phyloP scores from a whole-genome alignment of 2,797 vertebrate species.

The Enoplosus armatus region DNA sequence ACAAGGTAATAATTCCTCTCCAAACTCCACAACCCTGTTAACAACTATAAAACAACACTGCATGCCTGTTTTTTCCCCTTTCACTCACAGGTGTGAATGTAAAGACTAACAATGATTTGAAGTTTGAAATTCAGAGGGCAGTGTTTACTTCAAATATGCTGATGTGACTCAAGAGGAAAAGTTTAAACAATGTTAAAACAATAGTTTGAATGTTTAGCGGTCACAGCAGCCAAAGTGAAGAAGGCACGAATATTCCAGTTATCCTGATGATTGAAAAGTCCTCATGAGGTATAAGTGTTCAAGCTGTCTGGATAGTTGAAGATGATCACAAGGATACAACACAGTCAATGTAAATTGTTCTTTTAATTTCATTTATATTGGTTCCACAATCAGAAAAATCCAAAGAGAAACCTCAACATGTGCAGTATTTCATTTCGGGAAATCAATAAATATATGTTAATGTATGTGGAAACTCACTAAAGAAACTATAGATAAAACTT shows the following conservation, averaged over 20 bases:
- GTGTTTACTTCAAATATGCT: neutral
- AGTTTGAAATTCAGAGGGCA: neutral
- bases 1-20: constrained; percentile 65
- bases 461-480: neutral
- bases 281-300: neutral
- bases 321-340: neutral
- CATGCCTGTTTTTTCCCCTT: neutral
- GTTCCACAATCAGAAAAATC: neutral
- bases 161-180: neutral
- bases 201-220: neutral
- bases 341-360: neutral
- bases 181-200: neutral
- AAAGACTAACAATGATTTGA: neutral
- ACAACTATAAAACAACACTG: neutral
- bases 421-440: too few relatives aligned
- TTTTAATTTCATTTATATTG: constrained; percentile 14
- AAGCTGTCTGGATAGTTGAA: neutral
- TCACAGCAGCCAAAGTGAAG: neutral
- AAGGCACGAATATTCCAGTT: neutral
- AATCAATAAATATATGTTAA: too few relatives aligned
- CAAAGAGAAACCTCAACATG: neutral
- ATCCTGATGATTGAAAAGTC: neutral
- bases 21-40: neutral
- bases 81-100: neutral
- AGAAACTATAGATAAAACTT: neutral